phyloP scores from a whole-genome alignment of 1,140 invertebrate genomes.

The Bilobella aurantiaca region DNA sequence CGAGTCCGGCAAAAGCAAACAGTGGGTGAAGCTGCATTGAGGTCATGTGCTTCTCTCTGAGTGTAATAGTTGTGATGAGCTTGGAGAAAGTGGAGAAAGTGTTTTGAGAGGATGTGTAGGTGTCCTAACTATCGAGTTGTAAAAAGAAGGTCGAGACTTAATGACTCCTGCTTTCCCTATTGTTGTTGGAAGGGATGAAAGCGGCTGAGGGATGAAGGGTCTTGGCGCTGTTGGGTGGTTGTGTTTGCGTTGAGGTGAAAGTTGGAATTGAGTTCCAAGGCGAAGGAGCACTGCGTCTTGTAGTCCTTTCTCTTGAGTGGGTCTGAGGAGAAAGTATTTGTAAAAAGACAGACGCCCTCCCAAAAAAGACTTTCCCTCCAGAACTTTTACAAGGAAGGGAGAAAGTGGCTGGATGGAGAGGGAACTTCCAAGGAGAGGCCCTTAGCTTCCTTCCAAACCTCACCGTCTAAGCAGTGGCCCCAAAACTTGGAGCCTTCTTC shows the following conservation, averaged over 20 bases:
- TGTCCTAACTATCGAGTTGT: no score
- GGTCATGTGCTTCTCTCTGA: constrained; percentile 4
- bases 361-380: constrained; percentile 1
- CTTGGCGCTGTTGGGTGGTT: constrained; percentile 1
- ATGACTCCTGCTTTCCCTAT: no score
- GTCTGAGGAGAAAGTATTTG: constrained; percentile 14
- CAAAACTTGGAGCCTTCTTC: constrained; percentile 30
- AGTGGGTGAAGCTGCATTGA: constrained; percentile 31
- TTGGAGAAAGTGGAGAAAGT: no score
- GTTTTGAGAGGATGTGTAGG: no score
- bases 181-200: constrained; percentile 14
- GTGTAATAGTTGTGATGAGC: no score
- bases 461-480: neutral
- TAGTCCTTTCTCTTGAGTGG: constrained; percentile 7
- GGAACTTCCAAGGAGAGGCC: neutral
- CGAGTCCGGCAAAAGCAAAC: constrained; percentile 22
- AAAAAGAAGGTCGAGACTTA: no score
- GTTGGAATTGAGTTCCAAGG: constrained; percentile 27
- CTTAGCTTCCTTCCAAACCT: neutral
- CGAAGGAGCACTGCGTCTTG: constrained; percentile 27
- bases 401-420: neutral
- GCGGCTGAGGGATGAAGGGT: neutral
- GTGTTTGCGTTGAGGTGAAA: constrained; percentile 21
- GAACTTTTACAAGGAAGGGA: constrained; percentile 10
- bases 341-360: constrained; percentile 1